A percentile compares a stretch with the other conserved stretches of the same genome.
phyloP scores from a whole-genome alignment of 2,113 vertebrate genomes.

The Pangasianodon gigas region DNA sequence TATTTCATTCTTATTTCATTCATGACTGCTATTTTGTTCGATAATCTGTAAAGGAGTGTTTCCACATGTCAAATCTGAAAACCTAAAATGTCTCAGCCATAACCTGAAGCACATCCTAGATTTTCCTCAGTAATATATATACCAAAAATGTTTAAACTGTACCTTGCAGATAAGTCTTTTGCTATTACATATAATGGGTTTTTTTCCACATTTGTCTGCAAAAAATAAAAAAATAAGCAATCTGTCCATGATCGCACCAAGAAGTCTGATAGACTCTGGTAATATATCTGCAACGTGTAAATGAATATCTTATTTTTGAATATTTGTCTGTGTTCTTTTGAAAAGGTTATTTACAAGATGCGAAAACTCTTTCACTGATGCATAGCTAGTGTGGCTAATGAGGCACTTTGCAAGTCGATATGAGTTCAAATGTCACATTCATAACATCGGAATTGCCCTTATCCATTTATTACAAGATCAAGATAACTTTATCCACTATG shows the following conservation, averaged over 20 bases:
- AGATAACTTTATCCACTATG: not conserved
- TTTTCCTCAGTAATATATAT: not conserved
- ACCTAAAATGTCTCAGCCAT: not conserved
- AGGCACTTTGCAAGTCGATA: not conserved
- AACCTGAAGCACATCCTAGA: not conserved
- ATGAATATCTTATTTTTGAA: not conserved
- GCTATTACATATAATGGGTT: not conserved
- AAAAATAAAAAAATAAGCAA: not conserved
- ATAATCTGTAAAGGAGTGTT: not conserved
- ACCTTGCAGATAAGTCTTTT: not conserved
- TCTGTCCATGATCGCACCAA: not conserved
- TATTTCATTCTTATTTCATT: not conserved
- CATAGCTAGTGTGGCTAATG: not conserved
- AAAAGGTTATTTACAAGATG: not conserved
- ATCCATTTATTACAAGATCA: not conserved
- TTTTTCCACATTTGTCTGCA: too few species aligned
- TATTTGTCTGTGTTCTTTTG: not conserved
- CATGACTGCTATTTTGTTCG: not conserved
- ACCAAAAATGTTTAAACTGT: not conserved
- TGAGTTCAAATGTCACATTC: not conserved
- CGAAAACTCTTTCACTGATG: not conserved
- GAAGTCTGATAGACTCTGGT: not conserved
- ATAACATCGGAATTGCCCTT: not conserved
- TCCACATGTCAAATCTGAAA: not conserved
- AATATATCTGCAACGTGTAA: not conserved